Base-by-base conservation (phyloP, 1,140 invertebrate genomes). In the Oncopeltus fasciatus region DNA sequence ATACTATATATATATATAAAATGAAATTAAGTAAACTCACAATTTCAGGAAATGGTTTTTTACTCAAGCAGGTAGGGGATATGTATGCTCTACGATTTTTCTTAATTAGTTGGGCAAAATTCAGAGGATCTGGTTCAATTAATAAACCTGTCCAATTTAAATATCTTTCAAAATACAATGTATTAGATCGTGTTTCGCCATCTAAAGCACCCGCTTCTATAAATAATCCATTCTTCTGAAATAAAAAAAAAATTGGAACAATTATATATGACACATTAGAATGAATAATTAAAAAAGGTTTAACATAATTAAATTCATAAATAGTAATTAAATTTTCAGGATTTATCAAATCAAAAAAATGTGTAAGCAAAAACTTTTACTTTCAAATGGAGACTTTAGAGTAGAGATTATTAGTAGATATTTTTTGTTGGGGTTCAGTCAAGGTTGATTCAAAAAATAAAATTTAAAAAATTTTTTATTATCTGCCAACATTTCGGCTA, bases 151-250 rank as follows among this genome's bases (percentile, higher is more conserved):
- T 73, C 78, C 78, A 80, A 51, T 67, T 67, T 14, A 70, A 66
- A 27, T 67, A 68, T 38, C 71, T 66, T 63, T 80, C 78, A 27
- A 81, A 70, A 33, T 70, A 72, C 33, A 80, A 68, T 8, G 76
- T 77, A 64, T 79, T 80, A 14, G 78, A 80, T 21, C 75, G 66
- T 3, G 71, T 74, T 65, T 78, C 76, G 0, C 79, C 79, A 65
- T 80, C 76, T 16, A 76, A 70, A 16, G 77, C 78, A 11, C 78
- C 78, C 61, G 73, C 76, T 64, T 80, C 78, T 46, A 80, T 69
- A 67, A 78, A 79, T 68, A 79, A 78, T 21, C 78, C 78, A 65
- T 74, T 72, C 63, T 49, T 72, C 74, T 77, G 61, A 57, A 70
- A 68, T 2, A 33, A 33, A 62, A 51, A 21, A 24, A 57, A 28